Conservation (phyloP, 2,113 vertebrate genomes). For the Xyliphius kryptos region DNA sequence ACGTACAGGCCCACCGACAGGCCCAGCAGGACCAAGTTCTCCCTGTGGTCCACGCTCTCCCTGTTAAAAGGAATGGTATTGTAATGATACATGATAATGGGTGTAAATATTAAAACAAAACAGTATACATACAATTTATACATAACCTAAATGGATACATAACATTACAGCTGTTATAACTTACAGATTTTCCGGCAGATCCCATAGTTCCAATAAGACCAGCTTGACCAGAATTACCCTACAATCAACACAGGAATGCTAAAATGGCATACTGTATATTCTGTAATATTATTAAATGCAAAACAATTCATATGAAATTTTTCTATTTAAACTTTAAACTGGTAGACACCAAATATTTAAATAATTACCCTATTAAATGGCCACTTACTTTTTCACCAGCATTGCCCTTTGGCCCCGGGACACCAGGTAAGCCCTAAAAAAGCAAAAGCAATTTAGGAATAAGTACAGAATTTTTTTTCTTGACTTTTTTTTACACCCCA, state of each 20-base stretch:
- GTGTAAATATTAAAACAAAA: too few species aligned
- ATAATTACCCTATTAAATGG: background rate
- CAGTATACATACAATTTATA: too few species aligned
- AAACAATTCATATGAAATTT: background rate
- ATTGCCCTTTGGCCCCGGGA: conserved; percentile 77
- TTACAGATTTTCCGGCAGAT: conserved; percentile 84
- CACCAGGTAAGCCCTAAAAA: conserved; percentile 81
- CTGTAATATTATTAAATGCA: too few species aligned
- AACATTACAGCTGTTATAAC: conserved; percentile 32
- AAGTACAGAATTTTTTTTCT: too few species aligned
- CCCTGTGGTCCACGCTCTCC: conserved; percentile 84
- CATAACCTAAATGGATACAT: too few species aligned
- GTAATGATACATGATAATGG: too few species aligned
- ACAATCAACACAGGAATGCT: background rate
- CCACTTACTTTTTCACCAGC: conserved; percentile 78
- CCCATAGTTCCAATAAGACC: conserved; percentile 82
- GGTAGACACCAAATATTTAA: too few species aligned
- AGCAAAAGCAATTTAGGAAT: background rate
- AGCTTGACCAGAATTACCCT: conserved; percentile 76
- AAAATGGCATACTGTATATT: background rate
- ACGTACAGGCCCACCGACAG: conserved; percentile 80
- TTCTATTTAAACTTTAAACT: too few species aligned
- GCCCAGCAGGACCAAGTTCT: conserved; percentile 77
- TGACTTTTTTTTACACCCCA: background rate
- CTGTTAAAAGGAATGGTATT: conserved; percentile 53